These are phyloP conservation scores for Anableps anableps DNA, from an alignment of 2,797 vertebrate species.

Conservation along the genomic window DNA sequence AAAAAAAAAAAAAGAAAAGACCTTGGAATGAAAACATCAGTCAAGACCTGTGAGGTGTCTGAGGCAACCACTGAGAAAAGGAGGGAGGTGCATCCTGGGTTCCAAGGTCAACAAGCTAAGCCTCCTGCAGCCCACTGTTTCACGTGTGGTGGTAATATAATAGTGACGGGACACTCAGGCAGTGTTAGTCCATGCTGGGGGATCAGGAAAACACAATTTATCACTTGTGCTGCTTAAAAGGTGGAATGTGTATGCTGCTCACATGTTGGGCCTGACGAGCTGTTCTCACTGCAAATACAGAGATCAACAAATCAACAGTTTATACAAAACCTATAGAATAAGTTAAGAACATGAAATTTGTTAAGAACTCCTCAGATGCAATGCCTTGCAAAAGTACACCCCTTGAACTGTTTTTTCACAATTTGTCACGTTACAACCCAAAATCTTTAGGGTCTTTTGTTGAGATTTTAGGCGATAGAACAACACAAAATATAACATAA, in stretches of 20 bases:
- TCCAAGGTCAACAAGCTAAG: constrained; percentile 51
- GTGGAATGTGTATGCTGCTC: constrained; percentile 9
- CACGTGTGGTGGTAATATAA: constrained; percentile 24
- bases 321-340: constrained; percentile 10
- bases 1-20: constrained; percentile 64
- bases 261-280: constrained; percentile 2
- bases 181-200: constrained; percentile 21
- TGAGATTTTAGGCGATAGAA: neutral
- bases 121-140: constrained; percentile 35
- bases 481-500: neutral
- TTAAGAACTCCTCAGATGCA: neutral
- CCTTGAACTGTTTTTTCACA: neutral
- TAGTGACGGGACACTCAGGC: constrained; percentile 34
- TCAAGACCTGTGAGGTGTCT: constrained; percentile 46
- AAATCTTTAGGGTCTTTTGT: neutral
- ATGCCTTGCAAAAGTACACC: neutral
- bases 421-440: neutral
- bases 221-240: constrained; percentile 32
- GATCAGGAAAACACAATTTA: constrained; percentile 40
- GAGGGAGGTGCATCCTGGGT: constrained; percentile 33
- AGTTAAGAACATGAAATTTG: neutral
- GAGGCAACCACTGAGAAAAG: constrained; percentile 24
- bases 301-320: constrained; percentile 7
- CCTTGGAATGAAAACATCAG: constrained; percentile 55
- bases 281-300: neutral